phyloP scores from a whole-genome alignment of 1,140 invertebrate genomes.

The Callitettix versicolor region DNA sequence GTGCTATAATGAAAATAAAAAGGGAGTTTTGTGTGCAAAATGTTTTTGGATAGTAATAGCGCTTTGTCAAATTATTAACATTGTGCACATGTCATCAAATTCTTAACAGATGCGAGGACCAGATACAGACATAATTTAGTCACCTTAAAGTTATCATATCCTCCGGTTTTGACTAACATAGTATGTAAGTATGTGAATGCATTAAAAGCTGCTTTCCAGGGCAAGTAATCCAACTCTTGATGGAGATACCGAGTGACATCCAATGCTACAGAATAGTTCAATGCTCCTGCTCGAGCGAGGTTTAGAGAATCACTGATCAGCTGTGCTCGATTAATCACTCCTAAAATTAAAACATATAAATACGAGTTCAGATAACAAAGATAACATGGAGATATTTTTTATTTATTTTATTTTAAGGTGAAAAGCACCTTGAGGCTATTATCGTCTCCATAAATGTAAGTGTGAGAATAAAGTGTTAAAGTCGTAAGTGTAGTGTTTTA shows the following conservation, averaged over 20 bases:
- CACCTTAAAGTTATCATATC: conserved; percentile 67
- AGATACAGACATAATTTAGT: too few relatives aligned
- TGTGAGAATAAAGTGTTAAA: too few relatives aligned
- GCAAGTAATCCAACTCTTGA: conserved; percentile 63
- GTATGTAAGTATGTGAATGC: conserved; percentile 57
- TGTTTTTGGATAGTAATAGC: too few relatives aligned
- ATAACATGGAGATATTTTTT: neutral
- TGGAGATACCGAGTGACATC: conserved; percentile 61
- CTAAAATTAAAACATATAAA: conserved; percentile 31
- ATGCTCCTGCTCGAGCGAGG: conserved; percentile 54
- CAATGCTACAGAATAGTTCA: conserved; percentile 56
- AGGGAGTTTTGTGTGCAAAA: too few relatives aligned
- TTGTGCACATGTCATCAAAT: too few relatives aligned
- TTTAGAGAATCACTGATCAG: conserved; percentile 80
- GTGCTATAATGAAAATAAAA: too few relatives aligned
- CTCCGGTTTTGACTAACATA: conserved; percentile 58
- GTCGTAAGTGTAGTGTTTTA: too few relatives aligned
- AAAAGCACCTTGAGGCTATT: too few relatives aligned
- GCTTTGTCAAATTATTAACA: too few relatives aligned
- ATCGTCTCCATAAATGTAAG: too few relatives aligned
- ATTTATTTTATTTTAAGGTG: too few relatives aligned
- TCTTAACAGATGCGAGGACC: too few relatives aligned
- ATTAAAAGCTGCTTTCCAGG: conserved; percentile 64
- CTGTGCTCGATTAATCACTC: conserved; percentile 73
- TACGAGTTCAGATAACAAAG: neutral